phyloP scores from a whole-genome alignment of 2,888 invertebrate genomes.

The Drosophila pullipes region DNA sequence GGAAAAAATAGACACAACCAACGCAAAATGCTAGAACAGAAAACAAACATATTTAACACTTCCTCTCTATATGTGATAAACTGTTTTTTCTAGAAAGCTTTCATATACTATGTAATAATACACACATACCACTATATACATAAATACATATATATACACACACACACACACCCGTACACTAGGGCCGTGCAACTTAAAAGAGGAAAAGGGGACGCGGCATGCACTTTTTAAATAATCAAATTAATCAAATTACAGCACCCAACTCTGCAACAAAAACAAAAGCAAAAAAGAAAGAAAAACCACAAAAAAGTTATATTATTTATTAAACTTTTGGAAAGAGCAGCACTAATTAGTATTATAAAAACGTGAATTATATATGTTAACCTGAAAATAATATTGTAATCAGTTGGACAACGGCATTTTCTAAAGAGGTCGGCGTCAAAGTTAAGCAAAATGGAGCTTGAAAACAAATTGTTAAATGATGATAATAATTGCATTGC shows the following conservation, averaged over 20 bases:
- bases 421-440: conserved; percentile 29
- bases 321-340: conserved; percentile 41
- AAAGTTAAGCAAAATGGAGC: conserved; percentile 62
- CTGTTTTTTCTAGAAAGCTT: conserved; percentile 80
- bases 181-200: conserved; percentile 51
- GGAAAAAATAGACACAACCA: conserved; percentile 5
- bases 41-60: conserved; percentile 75
- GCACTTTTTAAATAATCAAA: conserved; percentile 46
- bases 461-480: conserved; percentile 75
- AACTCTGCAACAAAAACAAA: conserved; percentile 14
- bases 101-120: conserved; percentile 58
- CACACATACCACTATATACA: conserved; percentile 27
- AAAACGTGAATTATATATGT: conserved; percentile 15
- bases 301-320: conserved; percentile 38
- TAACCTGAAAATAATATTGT: conserved; percentile 10
- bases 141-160: conserved; percentile 7
- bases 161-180: conserved; percentile 22
- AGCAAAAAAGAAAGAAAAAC: background rate
- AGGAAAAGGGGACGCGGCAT: conserved; percentile 47
- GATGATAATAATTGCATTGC: conserved; percentile 75
- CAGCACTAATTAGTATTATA: conserved; percentile 54
- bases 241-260: conserved; percentile 36
- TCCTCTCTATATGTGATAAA: conserved; percentile 82
- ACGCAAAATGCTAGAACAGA: conserved; percentile 23
- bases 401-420: conserved; percentile 31